These are phyloP conservation scores for Lithobates sylvaticus DNA, from an alignment of 2,797 vertebrate genomes.

Conservation along the genomic window DNA sequence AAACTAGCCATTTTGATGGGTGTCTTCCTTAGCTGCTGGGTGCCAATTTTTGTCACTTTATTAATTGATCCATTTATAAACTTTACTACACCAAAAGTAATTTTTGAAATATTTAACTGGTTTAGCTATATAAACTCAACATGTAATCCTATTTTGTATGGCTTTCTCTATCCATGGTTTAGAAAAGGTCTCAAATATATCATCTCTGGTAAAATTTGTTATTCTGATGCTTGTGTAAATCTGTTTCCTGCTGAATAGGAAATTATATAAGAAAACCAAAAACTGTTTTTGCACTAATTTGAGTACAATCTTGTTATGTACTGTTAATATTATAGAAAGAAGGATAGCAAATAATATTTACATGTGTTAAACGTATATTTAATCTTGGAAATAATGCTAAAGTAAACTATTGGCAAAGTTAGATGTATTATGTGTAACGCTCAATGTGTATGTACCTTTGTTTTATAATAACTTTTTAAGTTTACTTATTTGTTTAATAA, in stretches of 20 bases:
- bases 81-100: slow-evolving; percentile 63
- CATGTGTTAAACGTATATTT: not conserved
- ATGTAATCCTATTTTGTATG: slow-evolving; percentile 70
- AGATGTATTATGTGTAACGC: too few species aligned
- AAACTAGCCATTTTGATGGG: slow-evolving; percentile 69
- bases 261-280: not conserved
- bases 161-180: slow-evolving; percentile 72
- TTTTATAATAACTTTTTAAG: too few species aligned
- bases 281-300: not conserved
- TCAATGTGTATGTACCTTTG: too few species aligned
- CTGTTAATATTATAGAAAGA: not conserved
- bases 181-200: slow-evolving; percentile 65
- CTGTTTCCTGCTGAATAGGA: slow-evolving; percentile 21
- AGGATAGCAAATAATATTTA: not conserved
- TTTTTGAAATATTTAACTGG: slow-evolving; percentile 69
- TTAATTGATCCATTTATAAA: slow-evolving; percentile 68
- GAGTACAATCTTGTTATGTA: not conserved
- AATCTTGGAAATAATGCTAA: not conserved
- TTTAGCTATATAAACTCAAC: slow-evolving; percentile 72
- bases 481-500: not conserved
- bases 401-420: not conserved
- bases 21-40: slow-evolving; percentile 68
- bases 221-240: slow-evolving; percentile 57
- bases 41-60: slow-evolving; percentile 69
- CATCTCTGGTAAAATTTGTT: slow-evolving; percentile 68